Base-by-base conservation (phyloP, 2,888 invertebrate genomes). In the Ichneumon xanthorius region DNA sequence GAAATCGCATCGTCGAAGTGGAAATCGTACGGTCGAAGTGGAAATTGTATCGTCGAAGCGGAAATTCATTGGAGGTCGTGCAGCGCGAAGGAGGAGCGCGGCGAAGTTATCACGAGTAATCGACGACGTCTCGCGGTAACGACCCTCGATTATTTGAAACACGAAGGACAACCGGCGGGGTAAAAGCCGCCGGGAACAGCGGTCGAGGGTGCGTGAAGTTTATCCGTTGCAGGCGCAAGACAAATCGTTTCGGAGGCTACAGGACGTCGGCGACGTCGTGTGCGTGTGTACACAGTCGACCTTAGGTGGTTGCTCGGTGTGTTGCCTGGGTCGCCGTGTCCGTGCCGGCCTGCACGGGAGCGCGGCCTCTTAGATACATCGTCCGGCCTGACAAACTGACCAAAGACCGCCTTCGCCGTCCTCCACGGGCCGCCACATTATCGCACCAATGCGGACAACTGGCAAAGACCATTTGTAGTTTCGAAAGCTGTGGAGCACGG, bases 361-460 rank as follows among this genome's bases (percentile, higher is more conserved):
- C 19, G 4, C 50, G 77, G 37, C 65, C 90, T 89, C 90, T 89
- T 89, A 90, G 89, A 90, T 89, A 91, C 90, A 90, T 91, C 90
- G 89, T 87, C 86, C 84, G 65, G 88, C 87, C 92, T 92, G 92
- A 93, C 92, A 92, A 92, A 93, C 92, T 93, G 92, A 91, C 90
- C 92, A 87, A 87, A 90, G 90, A 89, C 91, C 90, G 90, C 90
- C 90, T 89, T 89, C 90, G 90, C 90, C 90, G 90, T 91, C 88
- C 88, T 70, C 80, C 70, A 53, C 67, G 80, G 88, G 89, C 89
- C 89, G 91, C 91, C 92, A 90, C 92, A 93, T 93, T 93, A 92
- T 92, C 92, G 91, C 91, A 91, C 92, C 90, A 89, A 90, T 91
- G 92, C 89, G 92, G 92, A 92, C 92, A 92, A 91, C 89, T 61